Evolutionary conservation across 2,888 invertebrate species (phyloP).

Genomic region (Scaptomyza parva): DNA sequence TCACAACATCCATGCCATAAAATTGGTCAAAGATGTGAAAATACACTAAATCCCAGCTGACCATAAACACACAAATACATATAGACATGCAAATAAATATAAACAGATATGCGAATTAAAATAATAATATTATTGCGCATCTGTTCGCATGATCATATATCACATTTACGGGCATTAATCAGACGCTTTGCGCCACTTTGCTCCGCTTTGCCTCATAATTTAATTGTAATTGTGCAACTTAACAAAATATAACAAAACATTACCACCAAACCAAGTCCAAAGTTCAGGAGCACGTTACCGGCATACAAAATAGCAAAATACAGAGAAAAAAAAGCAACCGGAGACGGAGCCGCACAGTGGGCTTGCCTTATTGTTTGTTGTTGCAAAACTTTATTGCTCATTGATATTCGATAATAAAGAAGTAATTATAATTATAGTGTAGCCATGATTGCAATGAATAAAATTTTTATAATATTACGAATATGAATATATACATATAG

Average conservation of each 20-base stretch:
- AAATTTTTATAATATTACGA: neutral
- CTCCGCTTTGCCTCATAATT: slow-evolving; percentile 59
- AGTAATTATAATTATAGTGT: neutral
- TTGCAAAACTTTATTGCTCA: neutral
- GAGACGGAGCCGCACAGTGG: slow-evolving; percentile 25
- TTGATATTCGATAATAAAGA: neutral
- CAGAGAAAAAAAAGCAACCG: slow-evolving; percentile 25
- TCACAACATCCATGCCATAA: slow-evolving; percentile 36
- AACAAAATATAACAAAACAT: slow-evolving; percentile 49
- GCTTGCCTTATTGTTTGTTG: neutral
- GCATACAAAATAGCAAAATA: slow-evolving; percentile 33
- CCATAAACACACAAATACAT: slow-evolving; percentile 40
- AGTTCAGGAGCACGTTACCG: slow-evolving; percentile 43
- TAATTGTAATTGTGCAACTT: slow-evolving; percentile 73
- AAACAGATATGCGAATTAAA: slow-evolving; percentile 34
- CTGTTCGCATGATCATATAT: slow-evolving; percentile 43
- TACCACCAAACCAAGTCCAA: slow-evolving; percentile 56
- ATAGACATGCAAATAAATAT: slow-evolving; percentile 19
- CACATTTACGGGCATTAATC: slow-evolving; percentile 66
- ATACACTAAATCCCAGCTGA: slow-evolving; percentile 33
- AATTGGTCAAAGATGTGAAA: slow-evolving; percentile 9
- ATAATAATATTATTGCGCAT: slow-evolving; percentile 35
- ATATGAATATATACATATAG: neutral
- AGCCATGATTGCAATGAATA: neutral
- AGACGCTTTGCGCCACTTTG: slow-evolving; percentile 59